Base-by-base conservation (phyloP, 2,888 invertebrate genomes). In the Baronia brevicornis region DNA sequence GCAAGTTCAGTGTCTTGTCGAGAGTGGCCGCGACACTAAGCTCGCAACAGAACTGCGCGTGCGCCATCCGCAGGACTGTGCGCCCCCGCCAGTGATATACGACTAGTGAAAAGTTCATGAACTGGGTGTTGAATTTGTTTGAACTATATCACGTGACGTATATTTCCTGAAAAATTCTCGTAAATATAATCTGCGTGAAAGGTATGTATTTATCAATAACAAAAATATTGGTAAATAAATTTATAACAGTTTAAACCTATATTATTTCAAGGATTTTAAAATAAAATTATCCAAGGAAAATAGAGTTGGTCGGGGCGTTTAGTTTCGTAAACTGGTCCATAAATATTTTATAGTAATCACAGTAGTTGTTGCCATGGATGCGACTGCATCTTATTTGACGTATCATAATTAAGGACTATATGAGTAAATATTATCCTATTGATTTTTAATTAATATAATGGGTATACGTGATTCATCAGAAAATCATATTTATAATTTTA, bases 1-100 rank as follows among this genome's bases (percentile, higher is more conserved):
- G 69, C 84, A 80, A 84, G 84, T 84, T 84, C 84, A 84, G 84
- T 84, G 84, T 84, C 82, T 80, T 77, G 80, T 71, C 60, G 80
- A 74, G 77, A 72, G 79, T 75, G 78, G 82, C 77, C 79, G 78
- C 80, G 82, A 74, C 72, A 79, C 74, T 65, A 67, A 62, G 68
- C 63, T 65, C 71, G 74, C 61, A 69, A 74, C 60, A 60, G 62
- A 61, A 61, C 59, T 57, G 60, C 59, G 62, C 65, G 63, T 67
- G 65, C 70, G 66, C 57, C 57, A 64, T 59, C 39, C 53, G 54
- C 62, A 66, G 73, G 74, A 79, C 78, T 70, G 74, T 79, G 78
- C 72, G 61, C 59, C 58, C 59, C 52, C 51, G 64, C 67, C 75
- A 70, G 82, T 80, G 80, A 74, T 77, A 71, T 69, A 74, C 74